Percentiles rank a stretch among this genome's conserved stretches.
Evolutionary conservation across 2,797 vertebrate species (phyloP).

Genomic region (Thaleichthys pacificus): DNA sequence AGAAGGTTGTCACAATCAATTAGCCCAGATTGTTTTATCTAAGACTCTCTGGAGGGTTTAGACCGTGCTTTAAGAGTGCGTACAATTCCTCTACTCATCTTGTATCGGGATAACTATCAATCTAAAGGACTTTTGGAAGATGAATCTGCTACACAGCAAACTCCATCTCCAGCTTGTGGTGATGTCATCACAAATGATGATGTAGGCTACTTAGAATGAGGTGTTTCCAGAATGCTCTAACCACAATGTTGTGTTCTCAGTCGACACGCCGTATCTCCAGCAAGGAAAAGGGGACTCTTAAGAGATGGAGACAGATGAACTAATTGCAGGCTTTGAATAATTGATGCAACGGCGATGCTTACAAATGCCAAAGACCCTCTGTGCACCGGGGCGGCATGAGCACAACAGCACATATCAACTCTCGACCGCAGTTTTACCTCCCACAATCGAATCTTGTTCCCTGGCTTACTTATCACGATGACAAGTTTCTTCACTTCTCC

Average conservation of each 20-base stretch:
- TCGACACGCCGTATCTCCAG: background rate
- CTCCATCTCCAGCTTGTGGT: background rate
- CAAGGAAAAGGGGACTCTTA: background rate
- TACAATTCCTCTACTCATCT: background rate
- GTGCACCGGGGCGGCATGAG: background rate
- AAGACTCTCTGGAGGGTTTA: background rate
- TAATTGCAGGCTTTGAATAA: slow-evolving; percentile 18
- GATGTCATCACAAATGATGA: background rate
- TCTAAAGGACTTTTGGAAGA: background rate
- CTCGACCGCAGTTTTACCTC: background rate
- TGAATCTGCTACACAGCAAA: background rate
- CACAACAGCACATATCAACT: background rate
- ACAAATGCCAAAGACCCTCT: slow-evolving; percentile 10
- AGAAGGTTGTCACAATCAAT: too few species aligned
- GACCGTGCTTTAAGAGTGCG: background rate
- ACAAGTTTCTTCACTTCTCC: background rate
- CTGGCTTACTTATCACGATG: background rate
- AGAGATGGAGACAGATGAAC: slow-evolving; percentile 1
- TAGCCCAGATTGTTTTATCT: background rate
- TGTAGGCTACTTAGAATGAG: background rate
- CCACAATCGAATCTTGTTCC: background rate
- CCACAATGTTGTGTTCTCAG: background rate
- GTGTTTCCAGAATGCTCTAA: background rate
- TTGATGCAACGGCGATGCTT: slow-evolving; percentile 10
- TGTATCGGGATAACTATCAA: background rate